A percentile compares a stretch with the other conserved stretches of the same genome.
Conservation (phyloP, 2,113 vertebrate genomes). For the Falcunculus frontatus region DNA sequence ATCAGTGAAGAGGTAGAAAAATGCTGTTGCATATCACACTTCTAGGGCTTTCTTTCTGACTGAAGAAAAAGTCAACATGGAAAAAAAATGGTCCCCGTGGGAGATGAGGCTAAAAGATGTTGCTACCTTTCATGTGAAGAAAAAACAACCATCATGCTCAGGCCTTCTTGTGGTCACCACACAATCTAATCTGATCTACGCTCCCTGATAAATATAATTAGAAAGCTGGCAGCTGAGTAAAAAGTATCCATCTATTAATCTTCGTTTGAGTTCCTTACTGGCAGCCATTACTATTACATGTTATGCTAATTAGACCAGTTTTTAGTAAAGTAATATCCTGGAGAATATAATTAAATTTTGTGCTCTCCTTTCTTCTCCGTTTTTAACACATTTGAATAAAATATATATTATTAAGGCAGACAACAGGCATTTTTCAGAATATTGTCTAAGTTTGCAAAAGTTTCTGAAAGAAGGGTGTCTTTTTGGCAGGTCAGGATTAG, state of each 20-base stretch:
- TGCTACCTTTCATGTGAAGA: background rate
- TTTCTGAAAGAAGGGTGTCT: background rate
- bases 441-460: background rate
- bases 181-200: background rate
- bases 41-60: background rate
- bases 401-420: background rate
- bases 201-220: background rate
- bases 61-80: background rate
- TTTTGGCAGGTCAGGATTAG: background rate
- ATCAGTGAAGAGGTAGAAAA: background rate
- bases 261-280: background rate
- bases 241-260: background rate
- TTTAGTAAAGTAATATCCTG: background rate
- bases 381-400: background rate
- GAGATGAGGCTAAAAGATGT: background rate
- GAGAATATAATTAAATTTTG: background rate
- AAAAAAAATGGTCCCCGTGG: background rate
- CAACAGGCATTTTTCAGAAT: background rate
- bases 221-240: background rate
- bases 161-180: background rate
- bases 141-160: background rate
- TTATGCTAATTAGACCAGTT: background rate
- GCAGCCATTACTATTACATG: background rate
- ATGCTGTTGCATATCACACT: background rate
- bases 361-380: background rate